phyloP scores from a whole-genome alignment of 2,113 vertebrate genomes.

The Tringa solitaria region DNA sequence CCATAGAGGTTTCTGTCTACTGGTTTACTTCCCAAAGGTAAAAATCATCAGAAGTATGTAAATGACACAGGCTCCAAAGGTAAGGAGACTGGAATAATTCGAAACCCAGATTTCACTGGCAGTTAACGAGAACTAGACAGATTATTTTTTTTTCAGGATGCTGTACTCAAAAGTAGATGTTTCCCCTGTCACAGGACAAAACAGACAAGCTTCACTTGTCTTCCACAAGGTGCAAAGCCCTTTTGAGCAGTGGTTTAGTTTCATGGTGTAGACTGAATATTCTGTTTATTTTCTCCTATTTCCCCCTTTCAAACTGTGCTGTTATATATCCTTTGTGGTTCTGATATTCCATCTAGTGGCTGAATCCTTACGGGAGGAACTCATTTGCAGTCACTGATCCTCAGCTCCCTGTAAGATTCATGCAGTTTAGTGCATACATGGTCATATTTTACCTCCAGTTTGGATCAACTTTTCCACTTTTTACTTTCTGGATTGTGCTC shows the following conservation, averaged over 20 bases:
- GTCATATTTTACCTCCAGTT: background rate
- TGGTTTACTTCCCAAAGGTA: background rate
- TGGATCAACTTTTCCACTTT: background rate
- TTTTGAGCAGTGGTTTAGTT: background rate
- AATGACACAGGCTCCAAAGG: background rate
- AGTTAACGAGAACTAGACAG: background rate
- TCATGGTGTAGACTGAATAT: background rate
- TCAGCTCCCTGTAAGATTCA: background rate
- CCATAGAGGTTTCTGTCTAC: background rate
- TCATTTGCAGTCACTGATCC: background rate
- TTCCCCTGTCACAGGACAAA: background rate
- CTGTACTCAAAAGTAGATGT: background rate
- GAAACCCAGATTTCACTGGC: background rate
- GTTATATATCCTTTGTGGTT: background rate
- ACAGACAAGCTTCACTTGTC: background rate
- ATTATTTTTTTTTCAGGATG: background rate
- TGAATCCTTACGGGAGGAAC: background rate
- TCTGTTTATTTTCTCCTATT: background rate
- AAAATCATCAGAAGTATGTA: background rate
- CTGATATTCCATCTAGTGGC: background rate
- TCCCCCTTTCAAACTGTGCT: background rate
- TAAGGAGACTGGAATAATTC: background rate
- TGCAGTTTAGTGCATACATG: rapidly evolving
- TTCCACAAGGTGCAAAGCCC: background rate
- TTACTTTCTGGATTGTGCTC: background rate